A percentile compares a stretch with the other conserved stretches of the same genome.
Conservation (phyloP, 2,113 vertebrate genomes). For the Lophura nycthemera region DNA sequence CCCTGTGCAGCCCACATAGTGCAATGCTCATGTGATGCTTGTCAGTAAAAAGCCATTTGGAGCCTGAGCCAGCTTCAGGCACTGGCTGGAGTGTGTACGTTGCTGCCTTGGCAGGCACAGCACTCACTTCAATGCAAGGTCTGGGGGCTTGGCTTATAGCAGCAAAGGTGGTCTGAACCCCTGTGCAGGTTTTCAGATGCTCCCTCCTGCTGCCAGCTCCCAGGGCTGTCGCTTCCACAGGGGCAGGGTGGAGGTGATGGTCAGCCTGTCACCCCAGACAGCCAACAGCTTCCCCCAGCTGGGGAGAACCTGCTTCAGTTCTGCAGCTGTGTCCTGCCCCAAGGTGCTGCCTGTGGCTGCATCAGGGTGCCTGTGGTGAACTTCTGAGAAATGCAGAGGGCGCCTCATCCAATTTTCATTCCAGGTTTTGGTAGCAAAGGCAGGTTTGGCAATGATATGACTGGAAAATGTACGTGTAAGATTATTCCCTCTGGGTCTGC, state of each 20-base stretch:
- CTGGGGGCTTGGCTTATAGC: neutral
- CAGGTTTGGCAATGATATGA: neutral
- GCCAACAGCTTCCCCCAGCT: neutral
- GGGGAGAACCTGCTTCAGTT: neutral
- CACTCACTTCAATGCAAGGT: neutral
- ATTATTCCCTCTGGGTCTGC: neutral
- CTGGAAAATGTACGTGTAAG: neutral
- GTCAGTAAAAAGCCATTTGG: neutral
- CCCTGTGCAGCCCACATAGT: neutral
- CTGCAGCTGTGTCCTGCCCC: neutral
- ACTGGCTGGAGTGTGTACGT: too few species aligned
- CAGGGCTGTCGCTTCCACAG: accelerated
- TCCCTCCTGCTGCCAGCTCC: neutral
- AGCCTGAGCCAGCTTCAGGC: neutral
- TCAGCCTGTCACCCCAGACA: too few species aligned
- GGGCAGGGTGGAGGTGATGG: neutral
- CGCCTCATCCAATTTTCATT: neutral
- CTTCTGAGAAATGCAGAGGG: neutral
- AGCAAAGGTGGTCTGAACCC: neutral
- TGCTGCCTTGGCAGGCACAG: neutral
- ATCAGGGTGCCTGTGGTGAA: neutral
- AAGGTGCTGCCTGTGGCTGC: neutral
- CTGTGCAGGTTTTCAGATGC: accelerated
- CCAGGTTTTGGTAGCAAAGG: neutral
- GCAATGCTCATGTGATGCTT: too few species aligned